Base-by-base conservation (phyloP, 2,113 vertebrate species). In the Empidonax alnorum region DNA sequence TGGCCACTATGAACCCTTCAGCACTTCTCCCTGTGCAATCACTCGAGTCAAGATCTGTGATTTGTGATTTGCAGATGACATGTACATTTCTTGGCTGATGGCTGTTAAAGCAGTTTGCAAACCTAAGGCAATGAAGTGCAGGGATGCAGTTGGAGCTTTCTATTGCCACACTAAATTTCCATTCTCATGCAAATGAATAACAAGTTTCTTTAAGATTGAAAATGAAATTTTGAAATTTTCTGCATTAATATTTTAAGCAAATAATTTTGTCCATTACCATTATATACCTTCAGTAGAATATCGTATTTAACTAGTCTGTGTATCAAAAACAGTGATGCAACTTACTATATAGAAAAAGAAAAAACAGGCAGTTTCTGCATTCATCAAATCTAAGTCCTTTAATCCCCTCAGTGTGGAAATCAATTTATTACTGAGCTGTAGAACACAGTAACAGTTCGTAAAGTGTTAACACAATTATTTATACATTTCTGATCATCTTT, bases 31-130 rank as follows among this genome's bases (percentile, higher is more conserved):
- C 98, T 98, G 98, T 98, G 98, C 98, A 99, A 98, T 98, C 98
- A 98, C 98, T 99, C 90, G 96, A 98, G 98, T 99, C 98, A 98
- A 98, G 98, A 98, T 98, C 98, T 98, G 97, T 98, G 98, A 98
- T 98, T 98, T 98, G 98, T 98, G 99, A 99, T 99, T 99, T 99
- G 98, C 98, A 99, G 98, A 99, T 99, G 98, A 99, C 98, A 98
- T 98, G 98, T 98, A 98, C 98, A 97, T 98, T 98, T 98, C 98
- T 98, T 98, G 97, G 98, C 98, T 99, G 97, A 98, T 98, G 98
- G 98, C 98, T 98, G 98, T 98, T 97, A 97, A 99, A 98, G 97
- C 98, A 97, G 97, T 98, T 98, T 98, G 97, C 96, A 98, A 98
- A 98, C 97, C 97, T 92, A 97, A 98, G 98, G 96, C 96, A 91